Percentiles rank a stretch among this genome's conserved stretches.
phyloP scores from a whole-genome alignment of 2,888 invertebrate genomes.

The Notodonta dromedarius region DNA sequence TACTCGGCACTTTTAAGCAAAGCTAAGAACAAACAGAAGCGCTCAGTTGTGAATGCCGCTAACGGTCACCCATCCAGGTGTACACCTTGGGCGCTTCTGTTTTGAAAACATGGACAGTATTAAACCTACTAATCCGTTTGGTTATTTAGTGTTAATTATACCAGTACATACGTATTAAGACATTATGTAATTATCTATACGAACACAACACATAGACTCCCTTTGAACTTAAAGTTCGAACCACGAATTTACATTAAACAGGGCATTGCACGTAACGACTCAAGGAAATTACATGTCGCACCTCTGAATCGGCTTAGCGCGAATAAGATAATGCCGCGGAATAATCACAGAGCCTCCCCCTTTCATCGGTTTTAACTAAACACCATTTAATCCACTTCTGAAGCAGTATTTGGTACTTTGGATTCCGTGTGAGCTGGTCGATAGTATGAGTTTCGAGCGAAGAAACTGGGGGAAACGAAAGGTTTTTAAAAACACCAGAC shows the following conservation, averaged over 20 bases:
- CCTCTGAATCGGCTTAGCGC: constrained; percentile 9
- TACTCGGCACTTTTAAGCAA: too few relatives aligned
- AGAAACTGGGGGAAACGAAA: too few relatives aligned
- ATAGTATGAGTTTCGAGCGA: constrained; percentile 14
- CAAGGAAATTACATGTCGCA: constrained; percentile 34
- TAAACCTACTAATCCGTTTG: too few relatives aligned
- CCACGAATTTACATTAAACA: background rate
- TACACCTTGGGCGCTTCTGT: too few relatives aligned
- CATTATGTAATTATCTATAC: background rate
- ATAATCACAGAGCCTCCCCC: constrained; percentile 43
- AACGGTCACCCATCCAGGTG: too few relatives aligned
- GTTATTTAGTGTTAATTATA: too few relatives aligned
- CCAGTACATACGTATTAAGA: too few relatives aligned
- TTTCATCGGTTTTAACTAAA: constrained; percentile 55
- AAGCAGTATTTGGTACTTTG: constrained; percentile 42
- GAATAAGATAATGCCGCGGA: constrained; percentile 38
- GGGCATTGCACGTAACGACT: constrained; percentile 1
- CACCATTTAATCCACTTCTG: constrained; percentile 54
- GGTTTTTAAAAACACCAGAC: too few relatives aligned
- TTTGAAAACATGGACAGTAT: too few relatives aligned
- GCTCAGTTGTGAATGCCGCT: too few relatives aligned
- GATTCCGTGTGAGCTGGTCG: constrained; percentile 22
- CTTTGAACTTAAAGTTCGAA: background rate
- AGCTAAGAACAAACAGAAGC: too few relatives aligned
- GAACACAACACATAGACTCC: background rate